A percentile compares a stretch with the other conserved stretches of the same genome.
Evolutionary conservation across 37 sponge, comb jelly and placozoan species (phyloP).

Genomic region (Cladorhizidae sp.): DNA sequence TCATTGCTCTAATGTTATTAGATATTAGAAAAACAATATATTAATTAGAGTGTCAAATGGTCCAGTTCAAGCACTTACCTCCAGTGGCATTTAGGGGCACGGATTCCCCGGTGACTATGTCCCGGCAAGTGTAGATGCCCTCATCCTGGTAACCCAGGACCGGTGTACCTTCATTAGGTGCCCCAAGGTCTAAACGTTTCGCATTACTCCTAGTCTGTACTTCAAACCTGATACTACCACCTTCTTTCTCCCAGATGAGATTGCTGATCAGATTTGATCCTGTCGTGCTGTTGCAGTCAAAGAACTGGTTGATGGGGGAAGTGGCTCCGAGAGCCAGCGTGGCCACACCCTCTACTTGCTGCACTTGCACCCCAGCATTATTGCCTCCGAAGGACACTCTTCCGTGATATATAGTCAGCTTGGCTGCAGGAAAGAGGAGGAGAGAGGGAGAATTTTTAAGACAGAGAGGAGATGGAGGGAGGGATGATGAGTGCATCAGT

Average conservation of each 20-base stretch:
- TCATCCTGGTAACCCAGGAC: not conserved
- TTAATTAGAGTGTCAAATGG: no score
- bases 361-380: not conserved
- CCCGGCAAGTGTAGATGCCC: constrained; percentile 27
- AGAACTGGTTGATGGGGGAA: constrained; percentile 1
- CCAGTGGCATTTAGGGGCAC: constrained; percentile 19
- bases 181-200: not conserved
- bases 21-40: no score
- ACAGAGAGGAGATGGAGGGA: constrained; percentile 35
- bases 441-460: constrained; percentile 17
- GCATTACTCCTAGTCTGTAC: not conserved
- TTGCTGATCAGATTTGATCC: not conserved
- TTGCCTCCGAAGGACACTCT: not conserved
- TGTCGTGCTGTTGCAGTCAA: constrained; percentile 40
- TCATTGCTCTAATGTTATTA: no score
- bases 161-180: not conserved
- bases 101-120: not conserved
- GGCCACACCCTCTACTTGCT: constrained; percentile 40
- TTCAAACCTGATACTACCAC: not conserved
- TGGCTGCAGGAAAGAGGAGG: constrained; percentile 16
- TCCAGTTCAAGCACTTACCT: constrained; percentile 6
- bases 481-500: constrained; percentile 21
- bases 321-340: constrained; percentile 17
- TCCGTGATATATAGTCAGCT: not conserved
- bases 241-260: constrained; percentile 21